Percentiles rank a stretch among this genome's conserved stretches.
phyloP scores from a whole-genome alignment of 2,797 vertebrate species.

The Anguilla anguilla region DNA sequence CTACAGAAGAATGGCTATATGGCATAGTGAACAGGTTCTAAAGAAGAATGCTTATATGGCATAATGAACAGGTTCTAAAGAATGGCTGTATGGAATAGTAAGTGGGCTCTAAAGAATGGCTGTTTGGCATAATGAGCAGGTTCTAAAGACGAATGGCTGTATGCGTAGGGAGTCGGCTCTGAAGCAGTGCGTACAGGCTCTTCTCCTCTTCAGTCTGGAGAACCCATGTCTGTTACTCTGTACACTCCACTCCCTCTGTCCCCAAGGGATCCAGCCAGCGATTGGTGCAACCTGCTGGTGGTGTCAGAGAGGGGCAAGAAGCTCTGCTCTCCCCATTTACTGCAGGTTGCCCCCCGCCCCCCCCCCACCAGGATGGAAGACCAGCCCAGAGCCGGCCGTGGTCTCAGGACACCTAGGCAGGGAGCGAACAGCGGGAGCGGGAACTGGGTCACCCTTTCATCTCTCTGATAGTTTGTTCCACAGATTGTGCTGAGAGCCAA shows the following conservation, averaged over 20 bases:
- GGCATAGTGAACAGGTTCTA: neutral
- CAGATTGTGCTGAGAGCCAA: slow-evolving; percentile 40
- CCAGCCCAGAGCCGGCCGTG: slow-evolving; percentile 39
- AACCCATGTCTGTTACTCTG: neutral
- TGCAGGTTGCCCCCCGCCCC: slow-evolving; percentile 31
- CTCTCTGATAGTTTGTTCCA: slow-evolving; percentile 45
- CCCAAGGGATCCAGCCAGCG: neutral
- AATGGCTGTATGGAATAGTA: too few species aligned
- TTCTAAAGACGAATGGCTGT: neutral
- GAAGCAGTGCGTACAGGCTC: slow-evolving; percentile 20
- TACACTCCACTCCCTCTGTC: neutral
- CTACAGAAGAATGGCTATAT: too few species aligned
- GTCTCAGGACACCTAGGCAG: slow-evolving; percentile 59
- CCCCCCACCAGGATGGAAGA: slow-evolving; percentile 18
- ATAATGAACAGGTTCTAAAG: too few species aligned
- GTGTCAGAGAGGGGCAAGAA: slow-evolving; percentile 33
- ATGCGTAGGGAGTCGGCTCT: neutral
- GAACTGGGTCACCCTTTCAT: slow-evolving; percentile 66
- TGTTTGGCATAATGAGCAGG: neutral
- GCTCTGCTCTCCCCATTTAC: slow-evolving; percentile 39
- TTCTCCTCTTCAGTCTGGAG: neutral
- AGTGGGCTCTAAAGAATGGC: neutral
- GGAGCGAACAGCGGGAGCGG: slow-evolving; percentile 57
- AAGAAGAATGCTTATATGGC: too few species aligned
- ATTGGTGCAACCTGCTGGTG: slow-evolving; percentile 32